Evolutionary conservation across 2,888 invertebrate species (phyloP), one percentile per base, ranked within the genome.

Genomic region (Andrena chrysosceles): DNA sequence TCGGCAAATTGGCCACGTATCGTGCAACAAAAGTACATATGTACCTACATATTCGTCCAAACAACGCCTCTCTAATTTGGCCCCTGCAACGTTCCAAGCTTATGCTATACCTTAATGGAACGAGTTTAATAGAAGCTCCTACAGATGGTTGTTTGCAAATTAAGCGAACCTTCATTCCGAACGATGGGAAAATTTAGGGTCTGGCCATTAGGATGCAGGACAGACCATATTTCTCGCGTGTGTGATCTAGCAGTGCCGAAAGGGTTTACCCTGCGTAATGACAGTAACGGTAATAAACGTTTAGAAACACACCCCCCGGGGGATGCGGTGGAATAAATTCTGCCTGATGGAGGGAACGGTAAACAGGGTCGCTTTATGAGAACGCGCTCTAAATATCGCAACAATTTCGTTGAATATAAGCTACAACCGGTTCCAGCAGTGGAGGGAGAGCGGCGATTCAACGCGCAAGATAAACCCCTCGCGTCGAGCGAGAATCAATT

Each of bases 401-500:
- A 64, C 66, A 71, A 81, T 75, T 70, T 71, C 42, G 70, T 49
- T 42, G 60, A 71, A 81, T 35, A 29, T 64, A 71, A 75, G 49
- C 49, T 23, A 23, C 71, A 81, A 76, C 76, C 82, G 82, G 82
- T 82, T 82, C 56, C 42, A 31, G 23, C 35, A 48, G 59, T 26
- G 31, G 48, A 62, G 66, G 35, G n/a, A 7, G 60, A 10, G 26
- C 62, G 2, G 77, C 49, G 84, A 79, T 84, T 59, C 79, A 62
- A 52, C 75, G 64, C 8, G 59, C 64, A 56, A 78, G 77, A 87
- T 85, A 87, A 85, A 76, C 70, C 48, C 31, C 26, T 42, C 49
- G 66, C 54, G 76, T 81, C 71, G 74, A 66, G 72, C 70, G 73
- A 75, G 72, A 85, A 86, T 86, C 87, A 81, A 87, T 86, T 86